Evolutionary conservation across 2,888 invertebrate species (phyloP), one percentile per base, ranked within the genome.

Genomic region (Hypselothyrea guttata): DNA sequence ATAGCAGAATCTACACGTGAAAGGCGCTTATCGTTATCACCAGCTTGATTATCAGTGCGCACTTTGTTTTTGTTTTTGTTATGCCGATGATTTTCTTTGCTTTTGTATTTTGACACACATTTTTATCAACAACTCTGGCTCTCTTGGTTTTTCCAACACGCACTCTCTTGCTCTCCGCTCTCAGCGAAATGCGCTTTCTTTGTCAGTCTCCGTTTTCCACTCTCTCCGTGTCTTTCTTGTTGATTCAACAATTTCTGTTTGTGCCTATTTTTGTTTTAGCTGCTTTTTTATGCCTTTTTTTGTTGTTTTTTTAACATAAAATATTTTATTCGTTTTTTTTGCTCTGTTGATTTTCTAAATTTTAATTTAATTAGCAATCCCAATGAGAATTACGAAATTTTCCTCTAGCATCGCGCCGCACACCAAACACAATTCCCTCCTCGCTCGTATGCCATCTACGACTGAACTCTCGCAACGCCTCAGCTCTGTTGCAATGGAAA

Each of bases 31-130:
- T 35, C 27, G 22, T 42, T 57, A 46, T 63, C 30, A 46, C n/a
- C 27, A 9, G 8, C 2, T 33, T 37, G 41, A 27, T 47, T 44
- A 62, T 52, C 42, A 45, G 54, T 47, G 33, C 28, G 35, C 16
- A 28, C 45, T 22, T 61, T 62, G 31, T 47, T 12, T 44, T 38
- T 41, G 35, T 47, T 41, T 38, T 42, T 44, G 11, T 30, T 2
- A 27, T 40, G n/a, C 37, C 15, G 35, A 9, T 60, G 48, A 27
- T 15, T 38, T 18, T 31, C 15, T 28, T 37, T 41, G 41, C 31
- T 41, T 38, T 57, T 44, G 31, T 61, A 59, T 63, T 71, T 75
- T 75, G 83, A 82, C 83, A 82, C 79, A 82, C 75, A 63, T 75
- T 75, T 59, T 64, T 57, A 79, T 75, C 79, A 75, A 58, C 74